These are phyloP conservation scores for Corythornis leucogaster DNA, from an alignment of 2,797 vertebrate species.

Conservation along the genomic window DNA sequence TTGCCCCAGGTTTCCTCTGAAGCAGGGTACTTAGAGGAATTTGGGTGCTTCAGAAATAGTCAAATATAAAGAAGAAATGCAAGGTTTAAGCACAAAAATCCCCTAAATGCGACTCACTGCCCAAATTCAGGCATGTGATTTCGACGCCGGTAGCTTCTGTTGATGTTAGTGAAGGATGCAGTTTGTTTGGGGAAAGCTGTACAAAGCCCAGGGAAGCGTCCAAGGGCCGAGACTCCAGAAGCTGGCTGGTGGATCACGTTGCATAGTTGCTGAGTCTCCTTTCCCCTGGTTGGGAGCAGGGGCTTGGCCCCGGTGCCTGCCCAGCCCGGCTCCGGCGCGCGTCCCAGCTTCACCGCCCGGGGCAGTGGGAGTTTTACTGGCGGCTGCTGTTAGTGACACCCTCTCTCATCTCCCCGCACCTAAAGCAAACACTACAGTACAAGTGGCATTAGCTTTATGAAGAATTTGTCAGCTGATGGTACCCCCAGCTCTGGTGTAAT, in stretches of 20 bases:
- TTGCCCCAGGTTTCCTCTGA: neutral
- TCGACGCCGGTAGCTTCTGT: neutral
- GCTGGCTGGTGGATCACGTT: accelerated
- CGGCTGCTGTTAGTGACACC: neutral
- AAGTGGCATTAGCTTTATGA: neutral
- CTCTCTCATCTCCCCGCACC: neutral
- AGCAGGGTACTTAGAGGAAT: neutral
- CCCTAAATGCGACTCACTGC: neutral
- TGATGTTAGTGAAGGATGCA: neutral
- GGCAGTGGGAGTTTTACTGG: neutral
- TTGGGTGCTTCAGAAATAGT: neutral
- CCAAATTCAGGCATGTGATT: neutral
- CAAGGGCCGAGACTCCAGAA: neutral
- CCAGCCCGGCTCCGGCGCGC: neutral
- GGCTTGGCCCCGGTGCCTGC: neutral
- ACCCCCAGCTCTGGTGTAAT: slow-evolving; percentile 1
- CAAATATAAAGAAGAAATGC: neutral
- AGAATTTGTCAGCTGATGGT: slow-evolving; percentile 18
- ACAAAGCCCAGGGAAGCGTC: neutral
- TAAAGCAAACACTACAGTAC: neutral
- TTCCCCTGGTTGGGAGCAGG: neutral
- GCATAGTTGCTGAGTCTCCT: neutral
- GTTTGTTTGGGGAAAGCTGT: neutral
- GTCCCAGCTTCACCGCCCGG: neutral
- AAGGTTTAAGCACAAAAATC: neutral